These are phyloP conservation scores for Megaustenia siamemsis DNA, from an alignment of 2,888 invertebrate genomes.

Conservation along the genomic window DNA sequence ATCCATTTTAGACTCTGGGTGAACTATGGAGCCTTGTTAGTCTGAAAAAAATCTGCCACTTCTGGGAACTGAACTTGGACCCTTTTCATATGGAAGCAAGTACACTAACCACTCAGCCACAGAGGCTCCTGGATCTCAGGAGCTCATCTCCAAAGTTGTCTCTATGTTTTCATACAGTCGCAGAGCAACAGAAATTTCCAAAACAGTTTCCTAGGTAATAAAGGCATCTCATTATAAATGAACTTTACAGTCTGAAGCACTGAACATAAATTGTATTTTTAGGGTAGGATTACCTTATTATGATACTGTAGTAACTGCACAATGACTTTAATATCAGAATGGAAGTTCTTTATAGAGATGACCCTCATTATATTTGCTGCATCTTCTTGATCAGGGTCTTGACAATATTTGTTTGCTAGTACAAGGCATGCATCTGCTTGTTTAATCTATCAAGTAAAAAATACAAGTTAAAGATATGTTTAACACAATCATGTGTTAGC, in stretches of 20 bases:
- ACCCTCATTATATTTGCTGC: conserved; percentile 99
- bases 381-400: conserved; percentile 99
- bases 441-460: conserved; percentile 72
- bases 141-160: no score
- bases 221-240: no score
- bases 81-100: no score
- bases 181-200: no score
- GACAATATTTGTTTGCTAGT: conserved; percentile 99
- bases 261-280: not conserved
- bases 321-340: conserved; percentile 99
- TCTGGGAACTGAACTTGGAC: no score
- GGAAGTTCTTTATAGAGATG: conserved; percentile 99
- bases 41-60: no score
- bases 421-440: conserved; percentile 99
- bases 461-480: not conserved
- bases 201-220: no score
- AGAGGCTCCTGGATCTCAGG: no score
- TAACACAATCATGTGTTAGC: not conserved
- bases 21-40: no score
- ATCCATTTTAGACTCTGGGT: no score
- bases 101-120: no score
- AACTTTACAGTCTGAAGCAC: not conserved
- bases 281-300: conserved; percentile 90
- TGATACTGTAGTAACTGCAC: conserved; percentile 99
- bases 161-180: no score